Evolutionary conservation across 2,888 invertebrate species (phyloP).

Genomic region (Barypeithes pellucidus): DNA sequence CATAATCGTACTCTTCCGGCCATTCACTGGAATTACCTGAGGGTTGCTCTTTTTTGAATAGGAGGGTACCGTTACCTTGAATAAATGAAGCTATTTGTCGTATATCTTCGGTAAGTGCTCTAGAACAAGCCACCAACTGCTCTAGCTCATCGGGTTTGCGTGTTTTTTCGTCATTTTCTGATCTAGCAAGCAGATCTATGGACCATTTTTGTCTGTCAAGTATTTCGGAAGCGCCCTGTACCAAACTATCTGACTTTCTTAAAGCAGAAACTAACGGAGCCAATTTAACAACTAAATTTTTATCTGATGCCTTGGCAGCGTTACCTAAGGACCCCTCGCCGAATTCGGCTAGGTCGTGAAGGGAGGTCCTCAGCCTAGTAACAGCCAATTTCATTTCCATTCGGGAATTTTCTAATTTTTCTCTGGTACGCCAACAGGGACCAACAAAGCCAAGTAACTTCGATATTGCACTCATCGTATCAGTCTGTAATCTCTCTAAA

Average conservation of each 20-base stretch:
- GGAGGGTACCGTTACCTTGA: slow-evolving; percentile 86
- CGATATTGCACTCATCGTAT: slow-evolving; percentile 88
- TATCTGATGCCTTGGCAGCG: slow-evolving; percentile 75
- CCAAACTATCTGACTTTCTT: slow-evolving; percentile 84
- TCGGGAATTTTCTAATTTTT: slow-evolving; percentile 84
- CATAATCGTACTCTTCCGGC: slow-evolving; percentile 91
- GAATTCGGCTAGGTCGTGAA: slow-evolving; percentile 92
- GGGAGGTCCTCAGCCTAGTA: slow-evolving; percentile 82
- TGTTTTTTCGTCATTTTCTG: slow-evolving; percentile 67
- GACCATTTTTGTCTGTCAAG: slow-evolving; percentile 88
- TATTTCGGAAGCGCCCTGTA: slow-evolving; percentile 83
- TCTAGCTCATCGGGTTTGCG: slow-evolving; percentile 88
- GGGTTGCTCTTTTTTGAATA: slow-evolving; percentile 79
- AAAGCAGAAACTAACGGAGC: slow-evolving; percentile 86
- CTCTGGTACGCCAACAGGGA: slow-evolving; percentile 87
- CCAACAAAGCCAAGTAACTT: slow-evolving; percentile 84
- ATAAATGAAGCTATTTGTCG: slow-evolving; percentile 92
- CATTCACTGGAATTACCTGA: slow-evolving; percentile 58
- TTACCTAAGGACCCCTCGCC: slow-evolving; percentile 87
- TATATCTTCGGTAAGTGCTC: slow-evolving; percentile 91
- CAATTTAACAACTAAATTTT: slow-evolving; percentile 80
- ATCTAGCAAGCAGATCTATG: slow-evolving; percentile 74
- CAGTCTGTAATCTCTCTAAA: slow-evolving; percentile 80
- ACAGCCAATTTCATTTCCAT: slow-evolving; percentile 90
- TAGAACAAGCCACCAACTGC: slow-evolving; percentile 89